Evolutionary conservation across 2,797 vertebrate species (phyloP).

Genomic region (Macroramphosus scolopax): DNA sequence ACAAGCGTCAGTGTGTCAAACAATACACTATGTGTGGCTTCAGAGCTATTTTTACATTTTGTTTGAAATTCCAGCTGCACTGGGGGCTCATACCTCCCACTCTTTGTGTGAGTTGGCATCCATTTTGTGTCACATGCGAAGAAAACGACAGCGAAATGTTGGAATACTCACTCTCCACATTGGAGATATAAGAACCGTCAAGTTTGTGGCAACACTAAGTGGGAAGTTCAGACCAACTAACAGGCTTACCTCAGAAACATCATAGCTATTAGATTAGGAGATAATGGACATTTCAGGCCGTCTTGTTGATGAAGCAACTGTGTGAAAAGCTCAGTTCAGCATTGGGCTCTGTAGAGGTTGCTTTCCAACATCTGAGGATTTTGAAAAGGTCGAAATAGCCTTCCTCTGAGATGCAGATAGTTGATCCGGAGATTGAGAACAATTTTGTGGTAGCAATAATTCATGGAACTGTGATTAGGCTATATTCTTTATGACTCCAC

Average conservation of each 20-base stretch:
- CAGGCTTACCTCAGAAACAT: constrained; percentile 73
- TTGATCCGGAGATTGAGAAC: constrained; percentile 59
- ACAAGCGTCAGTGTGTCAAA: constrained; percentile 61
- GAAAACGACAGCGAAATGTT: constrained; percentile 65
- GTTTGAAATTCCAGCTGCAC: constrained; percentile 52
- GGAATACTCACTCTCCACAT: constrained; percentile 78
- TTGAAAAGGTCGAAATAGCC: constrained; percentile 43
- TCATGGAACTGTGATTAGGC: constrained; percentile 72
- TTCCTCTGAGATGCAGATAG: constrained; percentile 59
- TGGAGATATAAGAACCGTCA: constrained; percentile 74
- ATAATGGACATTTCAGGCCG: constrained; percentile 62
- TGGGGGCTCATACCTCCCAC: constrained; percentile 28
- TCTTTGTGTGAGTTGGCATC: constrained; percentile 57
- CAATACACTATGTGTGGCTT: constrained; percentile 58
- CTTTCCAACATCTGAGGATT: constrained; percentile 29
- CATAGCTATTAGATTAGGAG: constrained; percentile 54
- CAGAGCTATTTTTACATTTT: constrained; percentile 41
- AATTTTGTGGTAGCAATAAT: constrained; percentile 77
- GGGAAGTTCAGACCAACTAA: constrained; percentile 69
- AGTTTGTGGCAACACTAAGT: constrained; percentile 70
- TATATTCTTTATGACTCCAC: constrained; percentile 62
- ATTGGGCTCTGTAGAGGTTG: constrained; percentile 35
- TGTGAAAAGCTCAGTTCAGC: constrained; percentile 47
- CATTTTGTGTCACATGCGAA: constrained; percentile 62
- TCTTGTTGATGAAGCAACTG: constrained; percentile 46